A percentile compares a stretch with the other conserved stretches of the same genome.
Conservation (phyloP, 2,888 invertebrate species). For the Serripes groenlandicus region DNA sequence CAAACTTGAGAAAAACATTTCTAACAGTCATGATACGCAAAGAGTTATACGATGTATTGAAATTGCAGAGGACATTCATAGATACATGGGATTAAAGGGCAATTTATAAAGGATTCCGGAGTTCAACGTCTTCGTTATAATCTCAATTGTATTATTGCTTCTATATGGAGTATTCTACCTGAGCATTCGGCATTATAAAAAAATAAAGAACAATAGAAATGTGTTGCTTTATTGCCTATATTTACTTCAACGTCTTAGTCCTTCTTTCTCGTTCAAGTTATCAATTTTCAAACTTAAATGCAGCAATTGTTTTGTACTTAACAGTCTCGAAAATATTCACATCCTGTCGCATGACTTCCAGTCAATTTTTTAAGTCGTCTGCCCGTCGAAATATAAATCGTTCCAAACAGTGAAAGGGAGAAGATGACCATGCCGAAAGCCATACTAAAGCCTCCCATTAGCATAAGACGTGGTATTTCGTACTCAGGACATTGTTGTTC, state of each 20-base stretch:
- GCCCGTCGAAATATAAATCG: constrained; percentile 11
- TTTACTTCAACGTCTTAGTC: too few relatives aligned
- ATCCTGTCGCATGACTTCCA: not conserved
- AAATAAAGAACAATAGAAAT: too few relatives aligned
- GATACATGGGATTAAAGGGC: constrained; percentile 46
- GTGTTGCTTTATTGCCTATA: too few relatives aligned
- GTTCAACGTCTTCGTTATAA: too few relatives aligned
- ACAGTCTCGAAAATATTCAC: not conserved
- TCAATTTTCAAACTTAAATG: not conserved
- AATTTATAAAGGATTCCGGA: too few relatives aligned
- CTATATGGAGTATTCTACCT: too few relatives aligned
- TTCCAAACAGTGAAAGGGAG: constrained; percentile 12
- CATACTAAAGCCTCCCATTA: constrained; percentile 18
- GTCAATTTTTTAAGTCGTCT: not conserved
- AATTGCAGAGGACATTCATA: constrained; percentile 71
- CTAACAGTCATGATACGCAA: constrained; percentile 45
- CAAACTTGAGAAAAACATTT: constrained; percentile 59
- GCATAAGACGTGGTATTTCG: constrained; percentile 14
- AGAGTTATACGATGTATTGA: constrained; percentile 68
- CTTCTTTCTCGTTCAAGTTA: not conserved
- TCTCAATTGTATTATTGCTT: too few relatives aligned
- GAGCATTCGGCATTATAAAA: too few relatives aligned
- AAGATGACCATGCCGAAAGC: constrained; percentile 10
- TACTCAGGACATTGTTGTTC: not conserved
- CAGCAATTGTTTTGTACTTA: not conserved